Evolutionary conservation across 2,113 vertebrate genomes (phyloP), one percentile per base, ranked within the genome.

Genomic region (rabbit (Oryctolagus cuniculus)): DNA sequence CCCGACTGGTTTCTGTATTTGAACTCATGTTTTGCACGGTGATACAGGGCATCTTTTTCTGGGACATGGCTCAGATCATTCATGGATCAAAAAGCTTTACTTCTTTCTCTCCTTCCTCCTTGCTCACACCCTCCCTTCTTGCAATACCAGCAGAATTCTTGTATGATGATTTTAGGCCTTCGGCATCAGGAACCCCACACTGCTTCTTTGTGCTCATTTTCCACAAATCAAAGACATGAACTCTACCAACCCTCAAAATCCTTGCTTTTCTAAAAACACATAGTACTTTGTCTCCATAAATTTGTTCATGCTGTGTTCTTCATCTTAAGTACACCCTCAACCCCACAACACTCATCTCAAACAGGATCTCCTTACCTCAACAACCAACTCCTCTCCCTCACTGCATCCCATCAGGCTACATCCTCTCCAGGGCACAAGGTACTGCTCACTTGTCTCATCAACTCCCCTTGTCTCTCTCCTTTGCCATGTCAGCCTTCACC

Each of bases 121-220:
- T 2, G 6, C 55, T 44, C 49, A 69, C 19, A 9, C 1, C 21
- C 6, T 3, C 12, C 24, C 75, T 53, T 31, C 0, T 6, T 3
- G 53, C 21, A 73, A 58, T 8, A 38, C 51, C 69, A 29, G 4
- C 49, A 58, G n/a, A 58, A 73, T 25, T 21, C n/a, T 7, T 34
- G 19, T 21, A 55, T 63, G 49, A n/a, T 24, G 49, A 49, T 21
- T 58, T n/a, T 29, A 22, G 79, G 67, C 10, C 5, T 44, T 16
- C 13, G 16, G 19, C 19, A 25, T 22, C 16, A 12, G 75, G 2
- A 21, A 2, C 1, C 44, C 49, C 6, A 9, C 0, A 8, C 1
- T 12, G 3, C 2, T 53, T 72, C 74, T 70, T 29, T 22, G 2
- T 70, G 58, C 4, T 51, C n/a, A 8, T 24, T 72, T 79, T 34